A percentile compares a stretch with the other conserved stretches of the same genome.
These are phyloP conservation scores for Pogonophryne albipinna DNA, from an alignment of 2,797 vertebrate genomes.

Conservation along the genomic window DNA sequence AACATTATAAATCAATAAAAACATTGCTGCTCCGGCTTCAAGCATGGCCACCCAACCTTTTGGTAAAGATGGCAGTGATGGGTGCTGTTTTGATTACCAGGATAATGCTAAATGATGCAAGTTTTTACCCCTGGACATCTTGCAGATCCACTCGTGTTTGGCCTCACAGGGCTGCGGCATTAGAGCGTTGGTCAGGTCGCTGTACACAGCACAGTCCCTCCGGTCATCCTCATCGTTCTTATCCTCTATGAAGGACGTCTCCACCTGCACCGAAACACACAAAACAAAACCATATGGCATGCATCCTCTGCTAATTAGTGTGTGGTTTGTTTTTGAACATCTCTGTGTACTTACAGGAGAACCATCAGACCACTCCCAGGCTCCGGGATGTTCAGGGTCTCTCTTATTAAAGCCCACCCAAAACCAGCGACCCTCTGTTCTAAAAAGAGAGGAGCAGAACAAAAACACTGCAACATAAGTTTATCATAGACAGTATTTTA, in stretches of 20 bases:
- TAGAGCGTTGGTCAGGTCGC: constrained; percentile 83
- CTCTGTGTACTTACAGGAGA: constrained; percentile 86
- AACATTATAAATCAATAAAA: too few relatives aligned
- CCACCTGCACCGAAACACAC: constrained; percentile 83
- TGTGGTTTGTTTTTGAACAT: neutral
- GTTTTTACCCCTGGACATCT: constrained; percentile 89
- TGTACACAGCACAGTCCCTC: constrained; percentile 90
- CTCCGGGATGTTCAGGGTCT: constrained; percentile 85
- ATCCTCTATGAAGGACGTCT: constrained; percentile 90
- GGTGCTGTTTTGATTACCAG: too few relatives aligned
- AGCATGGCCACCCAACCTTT: too few relatives aligned
- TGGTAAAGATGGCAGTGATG: too few relatives aligned
- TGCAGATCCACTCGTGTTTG: constrained; percentile 96
- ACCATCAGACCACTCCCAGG: constrained; percentile 94
- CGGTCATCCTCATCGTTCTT: constrained; percentile 88
- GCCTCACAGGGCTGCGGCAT: constrained; percentile 86
- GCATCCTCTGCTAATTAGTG: neutral
- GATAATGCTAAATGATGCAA: neutral
- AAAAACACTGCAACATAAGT: constrained; percentile 41
- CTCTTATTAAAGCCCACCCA: constrained; percentile 97
- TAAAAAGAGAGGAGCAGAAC: constrained; percentile 67
- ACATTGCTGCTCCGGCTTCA: too few relatives aligned
- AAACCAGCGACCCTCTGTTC: constrained; percentile 92
- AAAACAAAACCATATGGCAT: neutral
- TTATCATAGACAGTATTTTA: neutral